Percentiles rank a stretch among this genome's conserved stretches.
These are phyloP conservation scores for Microchrysa polita DNA, from an alignment of 2,888 invertebrate species.

Conservation along the genomic window DNA sequence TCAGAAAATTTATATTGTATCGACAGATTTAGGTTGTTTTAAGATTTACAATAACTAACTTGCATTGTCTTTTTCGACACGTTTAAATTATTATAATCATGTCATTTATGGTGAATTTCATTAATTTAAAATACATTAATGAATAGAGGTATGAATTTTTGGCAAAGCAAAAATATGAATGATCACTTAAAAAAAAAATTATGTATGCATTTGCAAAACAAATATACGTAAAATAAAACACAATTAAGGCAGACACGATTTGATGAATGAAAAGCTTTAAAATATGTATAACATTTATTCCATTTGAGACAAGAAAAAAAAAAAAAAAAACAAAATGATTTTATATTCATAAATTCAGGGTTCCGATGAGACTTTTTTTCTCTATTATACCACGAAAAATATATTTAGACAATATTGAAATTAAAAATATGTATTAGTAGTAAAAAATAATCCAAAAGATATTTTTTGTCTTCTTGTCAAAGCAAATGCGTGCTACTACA, in stretches of 20 bases:
- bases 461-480: constrained; percentile 47
- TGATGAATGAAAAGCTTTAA: constrained; percentile 41
- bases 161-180: neutral
- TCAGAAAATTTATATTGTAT: constrained; percentile 39
- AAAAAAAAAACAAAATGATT: constrained; percentile 7
- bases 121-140: constrained; percentile 29
- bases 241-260: too few species aligned
- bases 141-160: constrained; percentile 14
- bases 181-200: too few species aligned
- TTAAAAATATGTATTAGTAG: neutral
- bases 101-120: constrained; percentile 15
- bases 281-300: constrained; percentile 25
- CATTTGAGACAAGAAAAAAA: neutral
- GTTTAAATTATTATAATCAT: constrained; percentile 11
- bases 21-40: constrained; percentile 37
- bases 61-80: constrained; percentile 7
- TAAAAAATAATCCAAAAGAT: constrained; percentile 11
- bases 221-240: too few species aligned
- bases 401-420: constrained; percentile 6
- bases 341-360: constrained; percentile 49
- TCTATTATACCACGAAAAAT: constrained; percentile 30
- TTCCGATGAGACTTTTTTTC: constrained; percentile 48
- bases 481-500: constrained; percentile 48
- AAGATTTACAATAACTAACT: constrained; percentile 18
- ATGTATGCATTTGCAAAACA: too few species aligned